These are phyloP conservation scores for Porites australiensis DNA, from an alignment of 64 coral and sea anemone genomes.

Conservation along the genomic window DNA sequence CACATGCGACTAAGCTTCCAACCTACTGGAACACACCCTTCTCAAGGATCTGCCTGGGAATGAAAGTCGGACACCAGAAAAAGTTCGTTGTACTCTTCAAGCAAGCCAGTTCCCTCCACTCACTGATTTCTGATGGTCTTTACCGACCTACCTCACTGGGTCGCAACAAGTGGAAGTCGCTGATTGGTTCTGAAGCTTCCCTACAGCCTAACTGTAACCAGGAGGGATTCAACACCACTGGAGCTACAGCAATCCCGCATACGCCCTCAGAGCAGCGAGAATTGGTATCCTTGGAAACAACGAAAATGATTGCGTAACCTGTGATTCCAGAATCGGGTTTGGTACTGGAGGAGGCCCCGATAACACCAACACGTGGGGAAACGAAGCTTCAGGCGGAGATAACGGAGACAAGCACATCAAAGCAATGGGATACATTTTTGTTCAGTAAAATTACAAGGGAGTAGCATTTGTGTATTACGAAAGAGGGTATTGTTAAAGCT, in stretches of 20 bases:
- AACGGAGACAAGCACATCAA: too few species aligned
- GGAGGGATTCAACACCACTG: slow-evolving; percentile 48
- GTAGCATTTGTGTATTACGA: too few species aligned
- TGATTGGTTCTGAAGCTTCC: slow-evolving; percentile 41
- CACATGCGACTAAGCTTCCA: slow-evolving; percentile 20
- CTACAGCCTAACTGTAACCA: slow-evolving; percentile 49
- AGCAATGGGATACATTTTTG: too few species aligned
- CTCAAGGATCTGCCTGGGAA: slow-evolving; percentile 50
- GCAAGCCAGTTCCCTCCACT: slow-evolving; percentile 6
- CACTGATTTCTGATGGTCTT: slow-evolving; percentile 10
- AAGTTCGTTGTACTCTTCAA: slow-evolving; percentile 39
- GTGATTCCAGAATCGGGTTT: slow-evolving; percentile 20
- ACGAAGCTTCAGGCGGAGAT: too few species aligned
- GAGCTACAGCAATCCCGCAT: background rate
- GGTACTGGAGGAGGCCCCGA: background rate
- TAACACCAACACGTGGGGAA: too few species aligned
- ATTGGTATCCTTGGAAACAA: slow-evolving; percentile 33
- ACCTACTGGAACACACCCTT: slow-evolving; percentile 66
- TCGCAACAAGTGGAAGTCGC: slow-evolving; percentile 47
- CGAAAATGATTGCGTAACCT: background rate
- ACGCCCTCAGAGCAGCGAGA: too few species aligned
- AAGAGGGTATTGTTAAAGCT: too few species aligned
- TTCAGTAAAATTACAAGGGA: too few species aligned
- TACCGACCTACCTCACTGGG: background rate
- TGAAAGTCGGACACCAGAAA: slow-evolving; percentile 18